Evolutionary conservation across 2,888 invertebrate genomes (phyloP).

Genomic region (Parnassius mnemosyne): DNA sequence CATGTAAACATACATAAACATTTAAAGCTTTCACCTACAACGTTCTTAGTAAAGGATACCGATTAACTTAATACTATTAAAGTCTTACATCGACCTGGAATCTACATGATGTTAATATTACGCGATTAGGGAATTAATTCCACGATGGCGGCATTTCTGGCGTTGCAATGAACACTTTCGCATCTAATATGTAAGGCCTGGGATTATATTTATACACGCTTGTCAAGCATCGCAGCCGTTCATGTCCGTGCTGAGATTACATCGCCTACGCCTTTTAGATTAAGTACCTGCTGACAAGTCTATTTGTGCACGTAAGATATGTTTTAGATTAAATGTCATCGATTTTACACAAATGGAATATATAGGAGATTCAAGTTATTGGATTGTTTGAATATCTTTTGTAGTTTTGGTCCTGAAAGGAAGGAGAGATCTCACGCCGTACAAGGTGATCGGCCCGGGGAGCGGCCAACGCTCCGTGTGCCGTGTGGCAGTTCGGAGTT

Average conservation of each 20-base stretch:
- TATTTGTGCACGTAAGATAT: conserved; percentile 49
- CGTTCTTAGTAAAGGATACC: neutral
- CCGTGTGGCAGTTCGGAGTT: too few species aligned
- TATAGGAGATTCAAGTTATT: conserved; percentile 14
- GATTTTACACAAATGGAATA: conserved; percentile 30
- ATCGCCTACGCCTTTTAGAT: conserved; percentile 56
- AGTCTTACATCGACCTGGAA: conserved; percentile 12
- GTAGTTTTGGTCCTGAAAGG: too few species aligned
- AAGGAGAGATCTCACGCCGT: too few species aligned
- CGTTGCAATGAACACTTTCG: conserved; percentile 30
- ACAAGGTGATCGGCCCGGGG: too few species aligned
- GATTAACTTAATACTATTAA: conserved; percentile 8
- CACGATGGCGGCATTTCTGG: conserved; percentile 24
- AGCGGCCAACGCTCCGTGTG: too few species aligned
- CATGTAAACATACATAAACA: too few species aligned
- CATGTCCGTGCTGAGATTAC: conserved; percentile 53
- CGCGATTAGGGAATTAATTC: conserved; percentile 28
- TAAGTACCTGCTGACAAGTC: conserved; percentile 56
- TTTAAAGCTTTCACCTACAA: too few species aligned
- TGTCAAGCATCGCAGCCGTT: conserved; percentile 37
- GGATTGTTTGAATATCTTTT: too few species aligned
- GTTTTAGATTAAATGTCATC: conserved; percentile 42
- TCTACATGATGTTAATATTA: conserved; percentile 18
- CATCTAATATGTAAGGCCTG: conserved; percentile 31
- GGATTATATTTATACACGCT: conserved; percentile 40